A percentile compares a stretch with the other conserved stretches of the same genome.
phyloP scores from a whole-genome alignment of 2,797 vertebrate genomes.

The Platalea minor region DNA sequence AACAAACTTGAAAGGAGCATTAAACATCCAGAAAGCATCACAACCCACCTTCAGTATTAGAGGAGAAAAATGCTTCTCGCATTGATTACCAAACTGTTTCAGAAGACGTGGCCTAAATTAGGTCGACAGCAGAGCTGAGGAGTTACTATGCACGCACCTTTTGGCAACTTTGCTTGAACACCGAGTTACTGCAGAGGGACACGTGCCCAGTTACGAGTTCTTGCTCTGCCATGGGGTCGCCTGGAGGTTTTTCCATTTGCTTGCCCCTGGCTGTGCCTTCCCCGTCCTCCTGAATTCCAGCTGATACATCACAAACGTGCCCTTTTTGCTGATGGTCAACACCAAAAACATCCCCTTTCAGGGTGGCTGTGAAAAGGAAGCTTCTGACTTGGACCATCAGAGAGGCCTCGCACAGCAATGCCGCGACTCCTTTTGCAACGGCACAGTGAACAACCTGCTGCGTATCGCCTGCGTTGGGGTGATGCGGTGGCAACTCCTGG shows the following conservation, averaged over 20 bases:
- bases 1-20: constrained; percentile 29
- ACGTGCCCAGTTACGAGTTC: background rate
- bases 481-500: background rate
- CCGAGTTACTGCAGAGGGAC: constrained; percentile 19
- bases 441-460: background rate
- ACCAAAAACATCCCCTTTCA: background rate
- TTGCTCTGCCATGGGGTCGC: background rate
- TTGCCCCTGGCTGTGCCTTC: constrained; percentile 59
- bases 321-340: constrained; percentile 31
- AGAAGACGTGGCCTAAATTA: constrained; percentile 71
- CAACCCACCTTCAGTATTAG: constrained; percentile 12
- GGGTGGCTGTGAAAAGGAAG: background rate
- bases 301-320: constrained; percentile 27
- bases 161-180: constrained; percentile 21
- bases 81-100: constrained; percentile 24
- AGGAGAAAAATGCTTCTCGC: constrained; percentile 31
- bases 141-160: constrained; percentile 61
- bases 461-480: background rate
- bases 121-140: constrained; percentile 48
- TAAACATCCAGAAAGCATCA: constrained; percentile 21
- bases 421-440: fast-evolving
- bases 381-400: background rate
- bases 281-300: constrained; percentile 9
- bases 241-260: constrained; percentile 1
- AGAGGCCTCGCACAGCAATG: background rate